Base-by-base conservation (phyloP, 2,888 invertebrate species). In the Amphipyra tragopoginis region DNA sequence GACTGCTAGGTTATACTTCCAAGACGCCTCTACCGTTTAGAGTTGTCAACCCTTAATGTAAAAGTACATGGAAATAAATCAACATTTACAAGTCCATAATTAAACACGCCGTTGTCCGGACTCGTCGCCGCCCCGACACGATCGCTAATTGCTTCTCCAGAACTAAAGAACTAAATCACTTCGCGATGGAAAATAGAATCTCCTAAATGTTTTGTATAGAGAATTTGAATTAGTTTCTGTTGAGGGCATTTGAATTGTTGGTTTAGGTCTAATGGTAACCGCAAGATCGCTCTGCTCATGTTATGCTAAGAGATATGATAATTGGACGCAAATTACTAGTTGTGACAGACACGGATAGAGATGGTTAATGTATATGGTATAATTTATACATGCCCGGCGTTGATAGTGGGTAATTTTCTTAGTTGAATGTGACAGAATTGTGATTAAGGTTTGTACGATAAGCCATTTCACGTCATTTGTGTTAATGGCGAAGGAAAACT, bases 101-200 rank as follows among this genome's bases (percentile, higher is more conserved):
- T 60, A 58, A 76, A 70, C 13, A 57, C 45, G 54, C 26, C 56
- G 42, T 43, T 55, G 55, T 64, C 65, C 56, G 48, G 50, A 43
- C 47, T 42, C 38, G 57, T 48, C 56, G 42, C 43, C 39, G 13
- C 15, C 43, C 47, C 61, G 48, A 72, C 75, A 69, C 50, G 63
- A 38, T 39, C 69, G 51, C 65, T 80, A 78, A 78, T 75, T 75
- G 72, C 64, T 77, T 69, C 59, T 62, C 63, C 44, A 64, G 65
- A 77, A 62, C 21, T 21, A 21, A 21, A 64, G 70, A 65, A 80
- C 73, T 80, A 65, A 65, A 78, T 73, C 72, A 77, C 51, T 61
- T 44, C 43, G 47, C 38, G 39, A 59, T 54, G 61, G 63, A 62
- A 48, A 68, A 64, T 55, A 64, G 50, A 21, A 38, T 43, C 38